phyloP scores from a whole-genome alignment of 1,140 invertebrate genomes.

The Palaemon carinicauda region DNA sequence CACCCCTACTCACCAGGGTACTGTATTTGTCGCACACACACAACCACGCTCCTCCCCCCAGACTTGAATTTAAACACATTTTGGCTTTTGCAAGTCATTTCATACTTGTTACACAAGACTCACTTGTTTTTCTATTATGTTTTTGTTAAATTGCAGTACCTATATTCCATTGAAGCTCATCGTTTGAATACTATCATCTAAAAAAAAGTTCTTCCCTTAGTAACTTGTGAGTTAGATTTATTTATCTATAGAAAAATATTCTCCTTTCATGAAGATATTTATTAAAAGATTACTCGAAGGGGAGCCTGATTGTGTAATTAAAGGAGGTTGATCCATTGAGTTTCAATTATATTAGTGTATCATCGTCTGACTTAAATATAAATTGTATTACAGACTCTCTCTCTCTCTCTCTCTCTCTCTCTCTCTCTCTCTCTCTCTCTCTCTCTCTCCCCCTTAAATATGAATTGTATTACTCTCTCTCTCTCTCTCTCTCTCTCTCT shows the following conservation, averaged over 20 bases:
- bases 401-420: too few species aligned
- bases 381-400: not conserved
- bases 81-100: not conserved
- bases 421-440: too few species aligned
- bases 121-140: not conserved
- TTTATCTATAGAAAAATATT: too few species aligned
- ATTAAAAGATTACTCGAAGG: not conserved
- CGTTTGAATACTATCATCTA: too few species aligned
- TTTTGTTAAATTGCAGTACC: too few species aligned
- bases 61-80: not conserved
- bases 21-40: conserved; percentile 34
- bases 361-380: not conserved
- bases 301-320: not conserved
- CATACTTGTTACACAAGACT: not conserved
- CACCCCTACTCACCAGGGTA: conserved; percentile 58
- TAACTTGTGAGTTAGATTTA: too few species aligned
- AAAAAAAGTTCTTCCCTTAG: too few species aligned
- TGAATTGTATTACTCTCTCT: too few species aligned
- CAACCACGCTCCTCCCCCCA: not conserved
- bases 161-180: too few species aligned
- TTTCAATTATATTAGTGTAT: not conserved
- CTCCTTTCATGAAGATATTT: too few species aligned
- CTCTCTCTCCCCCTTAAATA: too few species aligned
- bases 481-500: too few species aligned
- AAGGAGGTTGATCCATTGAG: not conserved